Conservation (phyloP, 1,140 invertebrate genomes). For the Andricus grossulariae region DNA sequence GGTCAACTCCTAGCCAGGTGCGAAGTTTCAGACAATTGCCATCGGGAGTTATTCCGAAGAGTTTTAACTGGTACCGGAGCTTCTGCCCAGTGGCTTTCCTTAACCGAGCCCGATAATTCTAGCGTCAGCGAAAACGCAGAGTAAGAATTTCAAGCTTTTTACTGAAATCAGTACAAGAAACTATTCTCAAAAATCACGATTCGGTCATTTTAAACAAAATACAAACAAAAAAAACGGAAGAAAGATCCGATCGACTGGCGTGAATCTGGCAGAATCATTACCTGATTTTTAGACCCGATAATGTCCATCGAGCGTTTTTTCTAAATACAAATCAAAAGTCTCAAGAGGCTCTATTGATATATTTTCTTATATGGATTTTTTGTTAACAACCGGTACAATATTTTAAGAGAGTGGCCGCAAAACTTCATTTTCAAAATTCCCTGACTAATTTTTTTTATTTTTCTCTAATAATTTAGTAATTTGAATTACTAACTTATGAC, state of each 20-base stretch:
- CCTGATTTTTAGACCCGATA: constrained; percentile 5
- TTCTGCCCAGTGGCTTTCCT: constrained; percentile 77
- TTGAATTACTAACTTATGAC: too few species aligned
- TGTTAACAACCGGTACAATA: neutral
- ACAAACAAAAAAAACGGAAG: neutral
- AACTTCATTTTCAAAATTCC: too few species aligned
- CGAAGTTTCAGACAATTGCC: constrained; percentile 72
- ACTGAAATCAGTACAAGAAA: constrained; percentile 20
- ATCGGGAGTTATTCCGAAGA: constrained; percentile 77
- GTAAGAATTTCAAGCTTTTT: neutral
- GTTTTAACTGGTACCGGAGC: constrained; percentile 77
- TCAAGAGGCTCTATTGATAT: constrained; percentile 4
- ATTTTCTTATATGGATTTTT: constrained; percentile 13
- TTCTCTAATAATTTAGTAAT: too few species aligned
- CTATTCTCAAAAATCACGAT: neutral
- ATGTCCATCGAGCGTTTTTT: constrained; percentile 26
- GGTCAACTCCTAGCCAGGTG: constrained; percentile 76
- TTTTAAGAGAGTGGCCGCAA: neutral
- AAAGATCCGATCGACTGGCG: neutral
- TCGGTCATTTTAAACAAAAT: neutral
- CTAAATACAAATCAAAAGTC: constrained; percentile 7
- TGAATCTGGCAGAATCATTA: neutral
- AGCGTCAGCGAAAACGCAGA: neutral
- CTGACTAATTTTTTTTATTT: too few species aligned
- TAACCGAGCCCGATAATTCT: constrained; percentile 64